Conservation (phyloP, 2,888 invertebrate genomes). For the Tyria jacobaeae region DNA sequence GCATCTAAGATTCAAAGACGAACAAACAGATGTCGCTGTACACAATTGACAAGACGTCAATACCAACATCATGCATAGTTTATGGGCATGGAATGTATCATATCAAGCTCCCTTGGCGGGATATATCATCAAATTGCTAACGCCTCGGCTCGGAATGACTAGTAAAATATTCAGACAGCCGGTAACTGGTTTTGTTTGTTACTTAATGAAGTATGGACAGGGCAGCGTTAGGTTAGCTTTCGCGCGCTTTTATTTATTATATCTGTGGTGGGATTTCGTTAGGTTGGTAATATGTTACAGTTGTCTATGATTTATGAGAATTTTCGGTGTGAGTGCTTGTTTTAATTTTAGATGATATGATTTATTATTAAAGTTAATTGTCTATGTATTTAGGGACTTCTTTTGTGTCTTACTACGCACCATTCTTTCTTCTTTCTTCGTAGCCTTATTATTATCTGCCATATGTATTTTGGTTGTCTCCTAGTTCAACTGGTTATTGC, state of each 20-base stretch:
- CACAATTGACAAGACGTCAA: slow-evolving; percentile 67
- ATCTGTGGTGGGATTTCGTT: slow-evolving; percentile 42
- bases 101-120: slow-evolving; percentile 72
- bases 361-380: slow-evolving; percentile 6
- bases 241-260: slow-evolving; percentile 49
- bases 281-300: slow-evolving; percentile 34
- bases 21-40: slow-evolving; percentile 67
- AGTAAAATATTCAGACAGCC: slow-evolving; percentile 79
- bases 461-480: no score
- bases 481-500: no score
- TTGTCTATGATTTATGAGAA: slow-evolving; percentile 9
- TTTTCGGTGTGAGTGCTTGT: not conserved
- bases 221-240: slow-evolving; percentile 52
- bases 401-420: not conserved
- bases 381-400: not conserved
- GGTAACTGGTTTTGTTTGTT: slow-evolving; percentile 81
- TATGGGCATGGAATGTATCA: slow-evolving; percentile 67
- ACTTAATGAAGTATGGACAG: slow-evolving; percentile 75
- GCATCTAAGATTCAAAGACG: slow-evolving; percentile 30
- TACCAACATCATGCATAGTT: slow-evolving; percentile 76
- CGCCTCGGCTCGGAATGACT: slow-evolving; percentile 70
- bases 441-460: no score
- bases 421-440: no score
- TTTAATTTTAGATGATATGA: slow-evolving; percentile 16
- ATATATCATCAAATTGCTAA: slow-evolving; percentile 78